Evolutionary conservation across 2,888 invertebrate species (phyloP), one percentile per base, ranked within the genome.

Genomic region (Athetis lepigone): DNA sequence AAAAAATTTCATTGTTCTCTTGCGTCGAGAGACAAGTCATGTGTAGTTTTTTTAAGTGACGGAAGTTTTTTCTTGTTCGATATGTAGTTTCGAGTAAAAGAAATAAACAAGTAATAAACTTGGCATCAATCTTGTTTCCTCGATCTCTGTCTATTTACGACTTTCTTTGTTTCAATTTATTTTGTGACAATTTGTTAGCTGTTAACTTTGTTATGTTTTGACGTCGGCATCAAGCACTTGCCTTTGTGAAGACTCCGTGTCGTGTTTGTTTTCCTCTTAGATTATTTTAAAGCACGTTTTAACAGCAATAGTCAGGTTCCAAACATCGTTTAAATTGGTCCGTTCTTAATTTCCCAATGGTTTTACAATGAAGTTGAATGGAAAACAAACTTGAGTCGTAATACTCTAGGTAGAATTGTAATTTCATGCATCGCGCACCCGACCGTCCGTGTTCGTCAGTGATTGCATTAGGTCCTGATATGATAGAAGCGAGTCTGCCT

Each of bases 141-240:
- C 46, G 50, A 55, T 67, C 46, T 60, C 25, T 56, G 39, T 59
- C 59, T 65, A 60, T 77, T 74, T 72, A 72, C 77, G 67, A 67
- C 65, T 73, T 68, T 72, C 70, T 71, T 70, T 71, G 76, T 81
- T 77, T 65, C 64, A 73, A 79, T 79, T 76, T 76, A 80, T 77
- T 81, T 77, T 75, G 81, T 80, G 75, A 75, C 84, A 85, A 80
- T 85, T 84, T 82, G 78, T 81, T 77, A 77, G 71, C 79, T 63
- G 79, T 82, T 79, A 77, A 71, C 73, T 58, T 78, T 79, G 67
- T 77, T 72, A 77, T 67, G 73, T 66, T 77, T 77, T 54, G 66
- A 69, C 71, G 75, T 75, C 72, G 50, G 40, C 76, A 72, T 47
- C 49, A 57, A 47, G 55, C 70, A 76, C 77, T 85, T 79, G 70